Percentiles rank a stretch among this genome's conserved stretches.
Conservation (phyloP, 2,888 invertebrate genomes). For the Mechanitis mazaeus region DNA sequence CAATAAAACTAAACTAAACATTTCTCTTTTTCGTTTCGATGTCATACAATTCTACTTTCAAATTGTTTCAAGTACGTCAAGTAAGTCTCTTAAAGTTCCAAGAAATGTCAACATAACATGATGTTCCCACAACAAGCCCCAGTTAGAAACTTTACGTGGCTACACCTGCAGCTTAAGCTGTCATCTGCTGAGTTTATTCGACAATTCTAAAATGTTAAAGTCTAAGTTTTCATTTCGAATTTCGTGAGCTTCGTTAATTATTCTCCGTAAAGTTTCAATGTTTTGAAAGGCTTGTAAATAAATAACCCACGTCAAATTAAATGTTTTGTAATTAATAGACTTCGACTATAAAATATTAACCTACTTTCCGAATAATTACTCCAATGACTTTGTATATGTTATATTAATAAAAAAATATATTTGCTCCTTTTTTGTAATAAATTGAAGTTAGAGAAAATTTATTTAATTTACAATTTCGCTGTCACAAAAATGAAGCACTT, state of each 20-base stretch:
- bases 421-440: not conserved
- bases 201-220: constrained; percentile 42
- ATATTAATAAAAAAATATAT: not conserved
- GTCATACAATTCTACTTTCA: not conserved
- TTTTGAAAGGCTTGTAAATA: constrained; percentile 17
- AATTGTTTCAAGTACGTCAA: not conserved
- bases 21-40: no score
- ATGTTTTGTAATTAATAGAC: constrained; percentile 14
- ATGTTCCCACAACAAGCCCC: constrained; percentile 14
- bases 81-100: constrained; percentile 12
- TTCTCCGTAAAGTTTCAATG: constrained; percentile 25
- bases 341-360: constrained; percentile 11
- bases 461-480: no score
- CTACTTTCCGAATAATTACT: not conserved
- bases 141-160: constrained; percentile 38
- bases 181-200: constrained; percentile 58
- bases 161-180: constrained; percentile 65
- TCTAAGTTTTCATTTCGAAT: constrained; percentile 23
- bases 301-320: constrained; percentile 15
- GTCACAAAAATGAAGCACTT: not conserved
- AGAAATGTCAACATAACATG: constrained; percentile 22
- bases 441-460: not conserved
- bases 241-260: constrained; percentile 21
- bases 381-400: not conserved
- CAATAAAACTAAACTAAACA: no score